Conservation (phyloP, 2,888 invertebrate genomes). For the Microctonus aethiopoides region DNA sequence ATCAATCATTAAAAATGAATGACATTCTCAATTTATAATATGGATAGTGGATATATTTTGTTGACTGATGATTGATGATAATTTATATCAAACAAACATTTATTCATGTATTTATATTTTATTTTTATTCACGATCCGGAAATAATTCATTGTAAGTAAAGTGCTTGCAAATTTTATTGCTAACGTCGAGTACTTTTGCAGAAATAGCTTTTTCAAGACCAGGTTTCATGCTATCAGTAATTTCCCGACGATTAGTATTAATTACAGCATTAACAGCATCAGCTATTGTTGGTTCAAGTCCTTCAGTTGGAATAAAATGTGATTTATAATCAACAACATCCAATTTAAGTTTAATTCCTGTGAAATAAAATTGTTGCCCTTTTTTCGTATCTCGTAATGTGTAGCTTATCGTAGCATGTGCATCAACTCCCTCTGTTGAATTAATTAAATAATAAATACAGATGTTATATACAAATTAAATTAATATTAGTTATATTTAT, state of each 20-base stretch:
- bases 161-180: conserved; percentile 58
- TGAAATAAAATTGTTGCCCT: conserved; percentile 47
- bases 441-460: neutral
- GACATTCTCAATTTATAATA: too few relatives aligned
- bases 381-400: conserved; percentile 44
- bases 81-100: neutral
- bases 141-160: conserved; percentile 62
- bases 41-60: too few relatives aligned
- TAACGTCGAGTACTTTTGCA: conserved; percentile 48
- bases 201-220: conserved; percentile 59
- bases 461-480: too few relatives aligned
- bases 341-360: conserved; percentile 50
- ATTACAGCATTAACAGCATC: conserved; percentile 50
- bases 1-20: too few relatives aligned
- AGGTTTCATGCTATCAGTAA: conserved; percentile 58
- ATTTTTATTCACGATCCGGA: conserved; percentile 54
- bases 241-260: conserved; percentile 55
- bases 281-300: conserved; percentile 43
- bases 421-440: conserved; percentile 30
- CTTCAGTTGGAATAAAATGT: conserved; percentile 42
- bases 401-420: conserved; percentile 37
- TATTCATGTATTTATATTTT: neutral
- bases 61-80: too few relatives aligned
- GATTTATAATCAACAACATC: conserved; percentile 47
- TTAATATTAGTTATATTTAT: too few relatives aligned